Evolutionary conservation across 2,888 invertebrate genomes (phyloP).

Genomic region (Clivina fossor): DNA sequence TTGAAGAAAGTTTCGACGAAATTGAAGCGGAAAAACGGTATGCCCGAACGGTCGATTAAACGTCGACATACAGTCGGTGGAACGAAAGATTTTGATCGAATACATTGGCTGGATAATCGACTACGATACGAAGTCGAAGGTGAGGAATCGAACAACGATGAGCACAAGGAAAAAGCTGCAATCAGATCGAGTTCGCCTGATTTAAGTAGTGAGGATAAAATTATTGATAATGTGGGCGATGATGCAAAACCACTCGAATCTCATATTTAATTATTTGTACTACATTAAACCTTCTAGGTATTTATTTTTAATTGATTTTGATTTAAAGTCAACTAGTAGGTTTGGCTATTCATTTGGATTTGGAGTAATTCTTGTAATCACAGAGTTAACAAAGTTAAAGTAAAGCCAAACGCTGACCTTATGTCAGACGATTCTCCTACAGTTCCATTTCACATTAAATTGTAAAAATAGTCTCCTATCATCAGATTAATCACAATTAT

Average conservation of each 20-base stretch:
- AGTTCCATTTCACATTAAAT: no score
- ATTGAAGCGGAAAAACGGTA: constrained; percentile 73
- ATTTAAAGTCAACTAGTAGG: no score
- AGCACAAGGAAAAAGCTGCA: constrained; percentile 58
- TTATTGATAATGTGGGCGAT: constrained; percentile 47
- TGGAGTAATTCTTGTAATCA: no score
- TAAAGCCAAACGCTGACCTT: no score
- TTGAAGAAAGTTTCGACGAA: constrained; percentile 60
- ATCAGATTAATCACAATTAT: no score
- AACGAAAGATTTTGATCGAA: constrained; percentile 80
- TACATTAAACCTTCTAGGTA: neutral
- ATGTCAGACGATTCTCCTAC: no score
- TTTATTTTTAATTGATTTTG: neutral
- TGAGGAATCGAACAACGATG: constrained; percentile 45
- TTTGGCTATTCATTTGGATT: no score
- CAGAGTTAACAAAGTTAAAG: no score
- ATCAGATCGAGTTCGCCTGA: constrained; percentile 65
- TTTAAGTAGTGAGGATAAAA: constrained; percentile 50
- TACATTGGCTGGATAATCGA: constrained; percentile 60
- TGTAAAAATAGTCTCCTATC: no score
- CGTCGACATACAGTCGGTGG: constrained; percentile 91
- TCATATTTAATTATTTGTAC: constrained; percentile 57
- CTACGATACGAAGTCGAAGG: constrained; percentile 56
- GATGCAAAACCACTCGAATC: constrained; percentile 58
- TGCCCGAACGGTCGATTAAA: constrained; percentile 81